phyloP scores from a whole-genome alignment of 2,797 vertebrate genomes.

The Otolemur crassicaudatus region DNA sequence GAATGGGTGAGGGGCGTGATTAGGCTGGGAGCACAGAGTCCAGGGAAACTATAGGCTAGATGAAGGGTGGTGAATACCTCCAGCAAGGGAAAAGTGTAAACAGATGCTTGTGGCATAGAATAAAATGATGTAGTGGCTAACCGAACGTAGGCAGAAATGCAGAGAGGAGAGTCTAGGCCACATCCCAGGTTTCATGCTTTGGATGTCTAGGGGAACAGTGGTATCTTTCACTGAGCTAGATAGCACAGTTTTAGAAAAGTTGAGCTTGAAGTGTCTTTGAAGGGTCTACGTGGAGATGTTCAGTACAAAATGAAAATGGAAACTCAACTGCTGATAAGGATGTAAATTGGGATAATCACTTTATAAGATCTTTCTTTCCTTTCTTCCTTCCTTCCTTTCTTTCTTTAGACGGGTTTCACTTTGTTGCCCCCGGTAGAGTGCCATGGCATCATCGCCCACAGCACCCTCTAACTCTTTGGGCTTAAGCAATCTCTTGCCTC shows the following conservation, averaged over 20 bases:
- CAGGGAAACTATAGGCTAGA: background rate
- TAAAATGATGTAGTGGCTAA: background rate
- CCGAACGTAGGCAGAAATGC: background rate
- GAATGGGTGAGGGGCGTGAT: background rate
- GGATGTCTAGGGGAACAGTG: background rate
- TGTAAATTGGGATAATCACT: background rate
- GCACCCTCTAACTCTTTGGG: too few species aligned
- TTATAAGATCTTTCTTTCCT: background rate
- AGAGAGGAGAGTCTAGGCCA: background rate
- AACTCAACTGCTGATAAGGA: background rate
- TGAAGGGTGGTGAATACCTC: background rate
- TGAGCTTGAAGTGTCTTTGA: background rate
- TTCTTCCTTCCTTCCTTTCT: too few species aligned
- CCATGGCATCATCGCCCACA: too few species aligned
- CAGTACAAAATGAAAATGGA: background rate
- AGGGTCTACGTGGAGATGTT: background rate
- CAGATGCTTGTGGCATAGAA: background rate
- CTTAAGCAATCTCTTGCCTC: too few species aligned
- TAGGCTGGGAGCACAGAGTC: background rate
- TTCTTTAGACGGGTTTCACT: too few species aligned
- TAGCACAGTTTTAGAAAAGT: background rate
- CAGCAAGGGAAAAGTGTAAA: background rate
- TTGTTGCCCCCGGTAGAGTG: too few species aligned
- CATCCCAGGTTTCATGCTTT: background rate
- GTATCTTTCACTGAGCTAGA: background rate